Evolutionary conservation across 2,888 invertebrate species (phyloP).

Genomic region (Callinectes sapidus): DNA sequence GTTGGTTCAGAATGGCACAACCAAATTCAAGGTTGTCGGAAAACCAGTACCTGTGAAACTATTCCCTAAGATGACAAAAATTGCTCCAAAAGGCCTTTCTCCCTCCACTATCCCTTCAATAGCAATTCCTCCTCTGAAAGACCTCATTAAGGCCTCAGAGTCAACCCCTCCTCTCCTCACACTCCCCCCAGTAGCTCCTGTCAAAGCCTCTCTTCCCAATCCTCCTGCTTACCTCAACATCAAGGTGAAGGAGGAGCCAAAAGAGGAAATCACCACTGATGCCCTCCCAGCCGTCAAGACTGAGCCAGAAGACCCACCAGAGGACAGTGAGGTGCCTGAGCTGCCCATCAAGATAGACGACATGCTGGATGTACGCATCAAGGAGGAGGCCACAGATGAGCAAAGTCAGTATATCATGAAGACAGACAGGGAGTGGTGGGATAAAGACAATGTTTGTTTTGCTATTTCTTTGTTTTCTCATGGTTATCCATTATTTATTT

Average conservation of each 20-base stretch:
- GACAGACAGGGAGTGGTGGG: not conserved
- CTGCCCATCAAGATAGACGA: slow-evolving; percentile 7
- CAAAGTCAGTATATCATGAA: slow-evolving; percentile 44
- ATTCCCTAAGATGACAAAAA: slow-evolving; percentile 12
- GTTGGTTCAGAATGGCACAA: slow-evolving; percentile 45
- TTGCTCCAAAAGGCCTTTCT: slow-evolving; percentile 29
- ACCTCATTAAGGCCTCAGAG: not conserved
- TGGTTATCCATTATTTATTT: too few species aligned
- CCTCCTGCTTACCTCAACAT: slow-evolving; percentile 67
- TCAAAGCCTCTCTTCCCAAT: not conserved
- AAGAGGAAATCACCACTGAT: not conserved
- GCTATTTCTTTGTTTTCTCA: too few species aligned
- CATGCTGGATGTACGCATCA: slow-evolving; percentile 50
- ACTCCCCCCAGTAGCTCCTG: not conserved
- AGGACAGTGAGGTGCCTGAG: not conserved
- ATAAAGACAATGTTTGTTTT: too few species aligned
- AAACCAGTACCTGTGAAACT: slow-evolving; percentile 64
- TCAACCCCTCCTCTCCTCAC: not conserved
- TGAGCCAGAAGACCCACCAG: slow-evolving; percentile 9
- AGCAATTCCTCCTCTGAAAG: not conserved
- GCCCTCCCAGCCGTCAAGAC: not conserved
- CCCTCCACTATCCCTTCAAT: not conserved
- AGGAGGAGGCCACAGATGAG: slow-evolving; percentile 58
- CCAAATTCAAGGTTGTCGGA: slow-evolving; percentile 60
- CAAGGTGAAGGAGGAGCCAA: slow-evolving; percentile 53